phyloP scores from a whole-genome alignment of 2,113 vertebrate genomes.

The Phodopus roborovskii region DNA sequence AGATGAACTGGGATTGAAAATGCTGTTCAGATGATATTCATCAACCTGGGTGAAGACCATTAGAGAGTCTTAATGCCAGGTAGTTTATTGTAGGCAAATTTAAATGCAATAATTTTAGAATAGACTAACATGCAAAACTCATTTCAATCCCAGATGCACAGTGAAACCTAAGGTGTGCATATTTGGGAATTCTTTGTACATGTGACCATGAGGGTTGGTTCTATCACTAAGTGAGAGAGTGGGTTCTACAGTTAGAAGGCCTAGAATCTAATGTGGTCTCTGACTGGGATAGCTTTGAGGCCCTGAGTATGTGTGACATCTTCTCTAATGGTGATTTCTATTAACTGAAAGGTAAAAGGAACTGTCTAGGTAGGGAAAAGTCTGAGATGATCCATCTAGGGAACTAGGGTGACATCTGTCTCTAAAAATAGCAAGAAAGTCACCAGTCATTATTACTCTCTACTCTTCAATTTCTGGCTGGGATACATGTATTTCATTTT shows the following conservation, averaged over 20 bases:
- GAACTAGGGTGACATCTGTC: neutral
- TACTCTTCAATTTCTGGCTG: neutral
- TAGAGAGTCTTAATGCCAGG: neutral
- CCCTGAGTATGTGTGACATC: neutral
- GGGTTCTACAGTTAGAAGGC: neutral
- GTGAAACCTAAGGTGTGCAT: neutral
- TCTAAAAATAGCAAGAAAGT: neutral
- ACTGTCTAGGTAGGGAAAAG: neutral
- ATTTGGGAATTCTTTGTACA: neutral
- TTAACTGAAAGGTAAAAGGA: neutral
- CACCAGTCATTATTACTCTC: neutral
- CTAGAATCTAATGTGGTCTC: neutral
- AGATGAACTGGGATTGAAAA: neutral
- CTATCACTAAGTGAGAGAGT: neutral
- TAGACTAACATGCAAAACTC: neutral
- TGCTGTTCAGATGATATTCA: neutral
- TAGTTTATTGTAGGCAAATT: neutral
- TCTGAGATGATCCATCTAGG: neutral
- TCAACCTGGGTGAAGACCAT: neutral
- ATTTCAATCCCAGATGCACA: neutral
- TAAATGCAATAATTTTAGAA: neutral
- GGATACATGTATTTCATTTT: neutral
- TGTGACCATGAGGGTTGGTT: neutral
- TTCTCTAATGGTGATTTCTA: neutral
- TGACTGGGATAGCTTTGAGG: neutral